phyloP scores from a whole-genome alignment of 2,888 invertebrate genomes.

The Sylvicola cinctus region DNA sequence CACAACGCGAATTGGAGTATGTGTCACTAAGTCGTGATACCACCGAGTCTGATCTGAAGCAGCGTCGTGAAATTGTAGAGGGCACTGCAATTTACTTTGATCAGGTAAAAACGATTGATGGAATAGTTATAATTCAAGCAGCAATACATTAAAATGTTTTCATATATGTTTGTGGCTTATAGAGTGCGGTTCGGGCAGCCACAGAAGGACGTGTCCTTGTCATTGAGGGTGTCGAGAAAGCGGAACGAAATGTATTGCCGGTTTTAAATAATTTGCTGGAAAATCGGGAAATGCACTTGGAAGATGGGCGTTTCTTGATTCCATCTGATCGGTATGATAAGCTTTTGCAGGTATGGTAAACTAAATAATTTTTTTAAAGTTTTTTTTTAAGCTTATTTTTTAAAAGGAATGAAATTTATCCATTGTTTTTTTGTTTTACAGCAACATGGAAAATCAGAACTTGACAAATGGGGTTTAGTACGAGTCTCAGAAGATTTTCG shows the following conservation, averaged over 20 bases:
- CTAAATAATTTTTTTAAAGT: neutral
- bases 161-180: too few species aligned
- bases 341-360: constrained; percentile 43
- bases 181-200: constrained; percentile 90
- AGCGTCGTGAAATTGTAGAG: constrained; percentile 72
- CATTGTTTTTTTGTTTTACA: constrained; percentile 19
- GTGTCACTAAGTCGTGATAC: constrained; percentile 87
- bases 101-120: constrained; percentile 55
- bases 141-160: neutral
- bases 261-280: constrained; percentile 90
- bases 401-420: neutral
- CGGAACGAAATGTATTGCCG: constrained; percentile 90
- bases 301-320: constrained; percentile 87
- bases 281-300: constrained; percentile 95
- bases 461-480: constrained; percentile 73
- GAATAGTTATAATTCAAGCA: too few species aligned
- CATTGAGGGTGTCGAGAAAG: constrained; percentile 92
- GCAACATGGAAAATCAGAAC: constrained; percentile 58
- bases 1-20: constrained; percentile 79
- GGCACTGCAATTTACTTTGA: constrained; percentile 86
- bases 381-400: too few species aligned
- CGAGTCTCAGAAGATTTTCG: constrained; percentile 84
- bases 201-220: constrained; percentile 70
- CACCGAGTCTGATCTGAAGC: constrained; percentile 92
- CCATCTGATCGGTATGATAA: constrained; percentile 79